Conservation (phyloP, 2,797 vertebrate species). For the Rhinogobio ventralis region DNA sequence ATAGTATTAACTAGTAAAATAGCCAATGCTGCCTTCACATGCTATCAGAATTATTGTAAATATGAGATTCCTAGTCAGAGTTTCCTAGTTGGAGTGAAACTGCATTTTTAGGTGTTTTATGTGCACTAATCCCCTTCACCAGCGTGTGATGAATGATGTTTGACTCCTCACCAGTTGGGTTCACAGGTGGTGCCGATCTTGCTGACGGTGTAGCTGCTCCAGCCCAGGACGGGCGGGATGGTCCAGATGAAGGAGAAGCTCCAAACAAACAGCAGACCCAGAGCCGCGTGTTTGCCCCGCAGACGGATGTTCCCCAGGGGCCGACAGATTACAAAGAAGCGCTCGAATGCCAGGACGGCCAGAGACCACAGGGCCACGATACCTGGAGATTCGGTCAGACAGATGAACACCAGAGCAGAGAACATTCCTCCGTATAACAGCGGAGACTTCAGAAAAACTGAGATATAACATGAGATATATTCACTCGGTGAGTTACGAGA, state of each 20-base stretch:
- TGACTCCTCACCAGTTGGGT: conserved; percentile 87
- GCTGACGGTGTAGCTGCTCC: conserved; percentile 92
- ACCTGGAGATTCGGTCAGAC: conserved; percentile 70
- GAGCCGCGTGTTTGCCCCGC: conserved; percentile 78
- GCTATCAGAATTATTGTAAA: too few species aligned
- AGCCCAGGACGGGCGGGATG: conserved; percentile 87
- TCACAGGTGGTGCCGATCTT: conserved; percentile 94
- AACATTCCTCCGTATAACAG: neutral
- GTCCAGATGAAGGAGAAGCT: conserved; percentile 91
- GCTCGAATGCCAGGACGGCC: conserved; percentile 87
- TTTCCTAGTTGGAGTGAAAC: too few species aligned
- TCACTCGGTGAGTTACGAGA: neutral
- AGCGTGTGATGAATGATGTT: neutral
- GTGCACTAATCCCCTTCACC: neutral
- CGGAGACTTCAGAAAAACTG: neutral
- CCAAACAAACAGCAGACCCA: conserved; percentile 89
- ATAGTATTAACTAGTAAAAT: too few species aligned
- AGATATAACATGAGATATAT: too few species aligned
- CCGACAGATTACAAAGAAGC: conserved; percentile 86
- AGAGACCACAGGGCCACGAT: conserved; percentile 91
- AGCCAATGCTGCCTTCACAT: too few species aligned
- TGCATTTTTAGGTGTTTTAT: neutral
- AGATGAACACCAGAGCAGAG: neutral
- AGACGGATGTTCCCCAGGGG: conserved; percentile 80
- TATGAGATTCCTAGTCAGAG: too few species aligned